Percentiles rank a stretch among this genome's conserved stretches.
These are phyloP conservation scores for Oceanites oceanicus DNA, from an alignment of 2,113 vertebrate genomes.

Conservation along the genomic window DNA sequence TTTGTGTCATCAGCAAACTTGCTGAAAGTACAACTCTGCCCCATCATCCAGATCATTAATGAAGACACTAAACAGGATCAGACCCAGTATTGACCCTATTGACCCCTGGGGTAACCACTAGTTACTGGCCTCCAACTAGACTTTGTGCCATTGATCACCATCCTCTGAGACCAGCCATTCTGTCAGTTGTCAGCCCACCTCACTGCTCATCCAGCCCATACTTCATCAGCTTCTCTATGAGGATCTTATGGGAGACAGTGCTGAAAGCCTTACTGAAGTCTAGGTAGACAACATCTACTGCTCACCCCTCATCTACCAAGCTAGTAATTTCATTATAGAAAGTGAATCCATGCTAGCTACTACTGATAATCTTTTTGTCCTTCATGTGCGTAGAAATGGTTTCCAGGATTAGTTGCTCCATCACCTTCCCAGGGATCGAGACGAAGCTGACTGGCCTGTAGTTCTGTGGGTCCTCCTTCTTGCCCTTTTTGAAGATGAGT, in stretches of 20 bases:
- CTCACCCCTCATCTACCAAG: background rate
- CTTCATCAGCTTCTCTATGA: background rate
- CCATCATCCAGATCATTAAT: background rate
- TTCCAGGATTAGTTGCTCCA: no score
- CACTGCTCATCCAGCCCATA: background rate
- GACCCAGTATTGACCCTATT: background rate
- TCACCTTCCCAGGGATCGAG: no score
- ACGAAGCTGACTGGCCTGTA: no score
- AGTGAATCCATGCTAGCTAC: background rate
- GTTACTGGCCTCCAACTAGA: background rate
- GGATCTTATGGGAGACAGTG: background rate
- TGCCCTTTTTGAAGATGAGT: background rate
- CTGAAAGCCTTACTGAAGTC: background rate
- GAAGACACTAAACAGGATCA: background rate
- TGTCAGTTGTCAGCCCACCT: background rate
- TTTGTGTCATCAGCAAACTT: background rate
- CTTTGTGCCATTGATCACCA: background rate
- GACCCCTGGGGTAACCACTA: background rate
- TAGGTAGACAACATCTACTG: background rate
- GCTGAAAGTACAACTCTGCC: background rate
- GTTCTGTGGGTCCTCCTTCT: background rate
- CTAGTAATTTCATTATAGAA: background rate
- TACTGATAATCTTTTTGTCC: background rate
- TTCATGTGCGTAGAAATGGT: background rate
- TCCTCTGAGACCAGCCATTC: background rate